Conservation (phyloP, 2,113 vertebrate species). For the Labeo rohita region DNA sequence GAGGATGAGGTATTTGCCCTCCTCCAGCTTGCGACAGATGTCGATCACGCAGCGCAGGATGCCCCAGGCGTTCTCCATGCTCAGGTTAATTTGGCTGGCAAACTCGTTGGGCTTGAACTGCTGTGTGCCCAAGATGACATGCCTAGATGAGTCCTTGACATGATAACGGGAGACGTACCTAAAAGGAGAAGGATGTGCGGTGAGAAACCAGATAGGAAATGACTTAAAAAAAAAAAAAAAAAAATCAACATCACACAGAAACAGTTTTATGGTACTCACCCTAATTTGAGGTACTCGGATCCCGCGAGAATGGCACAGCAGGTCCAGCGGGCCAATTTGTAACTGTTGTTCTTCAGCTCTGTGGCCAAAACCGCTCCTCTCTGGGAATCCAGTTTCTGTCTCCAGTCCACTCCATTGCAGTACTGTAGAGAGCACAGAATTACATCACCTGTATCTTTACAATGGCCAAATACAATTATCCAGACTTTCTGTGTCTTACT, state of each 20-base stretch:
- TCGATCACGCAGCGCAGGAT: constrained; percentile 97
- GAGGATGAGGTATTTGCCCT: constrained; percentile 98
- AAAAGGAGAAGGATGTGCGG: neutral
- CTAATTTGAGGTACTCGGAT: constrained; percentile 96
- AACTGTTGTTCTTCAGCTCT: constrained; percentile 99
- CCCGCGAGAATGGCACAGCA: constrained; percentile 95
- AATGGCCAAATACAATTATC: neutral
- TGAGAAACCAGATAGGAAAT: neutral
- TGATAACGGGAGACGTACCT: constrained; percentile 98
- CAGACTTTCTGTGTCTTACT: constrained; percentile 71
- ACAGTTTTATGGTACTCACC: constrained; percentile 77
- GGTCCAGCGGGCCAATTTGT: constrained; percentile 97
- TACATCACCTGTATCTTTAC: neutral
- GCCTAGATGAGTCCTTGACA: constrained; percentile 92
- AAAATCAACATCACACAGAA: neutral
- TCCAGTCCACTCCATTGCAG: constrained; percentile 98
- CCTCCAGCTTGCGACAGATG: constrained; percentile 98
- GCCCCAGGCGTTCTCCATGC: constrained; percentile 98
- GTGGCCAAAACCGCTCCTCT: constrained; percentile 96
- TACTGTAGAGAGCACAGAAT: constrained; percentile 72
- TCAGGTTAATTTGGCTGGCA: constrained; percentile 99
- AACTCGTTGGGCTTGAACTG: constrained; percentile 99
- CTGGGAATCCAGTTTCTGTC: constrained; percentile 98
- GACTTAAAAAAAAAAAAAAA: neutral
- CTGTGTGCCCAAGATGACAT: constrained; percentile 95